These are phyloP conservation scores for Sminthopsis crassicaudata DNA, from an alignment of 2,113 vertebrate species.

Conservation along the genomic window DNA sequence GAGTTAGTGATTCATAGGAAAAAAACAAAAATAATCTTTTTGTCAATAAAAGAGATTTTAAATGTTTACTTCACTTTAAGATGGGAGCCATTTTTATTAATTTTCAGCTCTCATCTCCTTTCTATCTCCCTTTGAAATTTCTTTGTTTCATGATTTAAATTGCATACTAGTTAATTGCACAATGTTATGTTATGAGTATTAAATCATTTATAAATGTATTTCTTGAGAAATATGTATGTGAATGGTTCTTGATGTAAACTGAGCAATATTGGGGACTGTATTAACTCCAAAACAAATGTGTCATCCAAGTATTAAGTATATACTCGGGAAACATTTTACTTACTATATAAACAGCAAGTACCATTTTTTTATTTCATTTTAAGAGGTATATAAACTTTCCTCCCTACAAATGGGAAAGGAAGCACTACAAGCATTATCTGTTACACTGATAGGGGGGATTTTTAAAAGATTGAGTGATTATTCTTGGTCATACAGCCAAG, in stretches of 20 bases:
- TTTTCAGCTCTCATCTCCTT: neutral
- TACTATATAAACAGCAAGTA: neutral
- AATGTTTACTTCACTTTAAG: neutral
- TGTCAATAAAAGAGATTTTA: neutral
- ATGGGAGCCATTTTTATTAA: neutral
- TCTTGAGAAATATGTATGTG: neutral
- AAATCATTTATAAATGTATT: neutral
- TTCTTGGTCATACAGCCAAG: neutral
- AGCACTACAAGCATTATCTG: neutral
- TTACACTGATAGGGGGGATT: neutral
- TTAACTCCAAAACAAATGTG: neutral
- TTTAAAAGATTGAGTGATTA: neutral
- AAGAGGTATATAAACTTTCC: neutral
- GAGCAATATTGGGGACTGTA: neutral
- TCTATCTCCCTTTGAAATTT: neutral
- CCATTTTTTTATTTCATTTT: neutral
- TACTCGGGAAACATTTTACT: neutral
- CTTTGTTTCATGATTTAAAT: neutral
- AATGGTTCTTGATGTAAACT: neutral
- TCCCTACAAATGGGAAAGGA: neutral
- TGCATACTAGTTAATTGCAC: neutral
- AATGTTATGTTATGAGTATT: neutral
- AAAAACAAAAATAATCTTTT: neutral
- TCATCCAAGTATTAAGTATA: neutral
- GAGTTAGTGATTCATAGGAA: neutral